A percentile compares a stretch with the other conserved stretches of the same genome.
Conservation (phyloP, 2,797 vertebrate species). For the Danio jaintianensis region DNA sequence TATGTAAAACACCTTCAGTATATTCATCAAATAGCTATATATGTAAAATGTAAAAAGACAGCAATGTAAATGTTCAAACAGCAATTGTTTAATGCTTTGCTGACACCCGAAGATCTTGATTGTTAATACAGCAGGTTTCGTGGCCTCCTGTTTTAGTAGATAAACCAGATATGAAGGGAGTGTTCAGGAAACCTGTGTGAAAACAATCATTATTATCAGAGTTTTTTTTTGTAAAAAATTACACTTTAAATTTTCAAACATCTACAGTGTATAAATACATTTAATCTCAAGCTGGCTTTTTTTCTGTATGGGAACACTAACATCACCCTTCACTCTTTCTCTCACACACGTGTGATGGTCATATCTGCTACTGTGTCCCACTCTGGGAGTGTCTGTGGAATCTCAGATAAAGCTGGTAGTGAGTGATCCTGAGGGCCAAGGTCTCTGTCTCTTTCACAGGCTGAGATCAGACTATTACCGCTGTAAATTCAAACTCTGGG, state of each 20-base stretch:
- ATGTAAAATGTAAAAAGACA: neutral
- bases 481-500: neutral
- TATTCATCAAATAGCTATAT: neutral
- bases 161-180: neutral
- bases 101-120: neutral
- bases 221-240: neutral
- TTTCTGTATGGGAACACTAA: neutral
- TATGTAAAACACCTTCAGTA: neutral
- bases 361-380: constrained; percentile 43
- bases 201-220: neutral
- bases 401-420: constrained; percentile 60
- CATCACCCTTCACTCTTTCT: neutral
- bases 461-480: constrained; percentile 1
- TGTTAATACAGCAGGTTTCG: neutral
- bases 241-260: neutral
- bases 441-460: neutral
- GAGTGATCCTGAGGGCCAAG: constrained; percentile 61
- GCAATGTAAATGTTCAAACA: neutral
- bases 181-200: neutral
- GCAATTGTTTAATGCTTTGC: neutral
- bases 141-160: neutral
- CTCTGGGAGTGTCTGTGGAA: constrained; percentile 59
- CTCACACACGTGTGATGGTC: constrained; percentile 28
- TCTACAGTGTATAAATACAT: neutral
- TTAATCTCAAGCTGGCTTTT: neutral